These are phyloP conservation scores for Nylanderia fulva DNA, from an alignment of 1,140 invertebrate species.

Conservation along the genomic window DNA sequence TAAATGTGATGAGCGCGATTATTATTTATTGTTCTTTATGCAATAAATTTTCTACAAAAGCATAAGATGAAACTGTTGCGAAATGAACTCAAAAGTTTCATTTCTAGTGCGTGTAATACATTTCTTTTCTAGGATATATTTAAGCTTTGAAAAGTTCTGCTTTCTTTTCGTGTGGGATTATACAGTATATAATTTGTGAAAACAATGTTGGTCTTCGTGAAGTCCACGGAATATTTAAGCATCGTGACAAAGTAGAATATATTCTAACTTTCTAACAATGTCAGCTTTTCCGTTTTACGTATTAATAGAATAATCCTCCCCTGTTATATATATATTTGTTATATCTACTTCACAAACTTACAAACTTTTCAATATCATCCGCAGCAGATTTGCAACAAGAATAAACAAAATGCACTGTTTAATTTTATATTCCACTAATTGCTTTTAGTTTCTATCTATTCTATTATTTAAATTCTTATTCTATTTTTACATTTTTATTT, in stretches of 20 bases:
- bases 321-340: no score
- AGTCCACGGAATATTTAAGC: conserved; percentile 45
- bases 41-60: background rate
- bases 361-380: conserved; percentile 33
- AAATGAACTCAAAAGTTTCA: conserved; percentile 25
- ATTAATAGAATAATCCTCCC: conserved; percentile 1
- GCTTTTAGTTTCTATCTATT: background rate
- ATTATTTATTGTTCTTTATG: background rate
- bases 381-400: background rate
- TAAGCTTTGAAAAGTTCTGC: conserved; percentile 34
- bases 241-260: conserved; percentile 49
- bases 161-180: conserved; percentile 23
- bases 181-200: conserved; percentile 40
- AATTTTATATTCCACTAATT: background rate
- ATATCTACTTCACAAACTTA: conserved; percentile 20
- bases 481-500: background rate
- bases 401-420: background rate
- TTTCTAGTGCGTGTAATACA: conserved; percentile 2
- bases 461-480: background rate
- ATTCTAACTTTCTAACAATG: conserved; percentile 40
- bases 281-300: conserved; percentile 40
- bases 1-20: background rate
- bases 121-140: conserved; percentile 23
- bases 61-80: conserved; percentile 2
- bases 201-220: conserved; percentile 51